Evolutionary conservation across 1,140 invertebrate species (phyloP), one percentile per base, ranked within the genome.

Genomic region (Drosophila carrolli): DNA sequence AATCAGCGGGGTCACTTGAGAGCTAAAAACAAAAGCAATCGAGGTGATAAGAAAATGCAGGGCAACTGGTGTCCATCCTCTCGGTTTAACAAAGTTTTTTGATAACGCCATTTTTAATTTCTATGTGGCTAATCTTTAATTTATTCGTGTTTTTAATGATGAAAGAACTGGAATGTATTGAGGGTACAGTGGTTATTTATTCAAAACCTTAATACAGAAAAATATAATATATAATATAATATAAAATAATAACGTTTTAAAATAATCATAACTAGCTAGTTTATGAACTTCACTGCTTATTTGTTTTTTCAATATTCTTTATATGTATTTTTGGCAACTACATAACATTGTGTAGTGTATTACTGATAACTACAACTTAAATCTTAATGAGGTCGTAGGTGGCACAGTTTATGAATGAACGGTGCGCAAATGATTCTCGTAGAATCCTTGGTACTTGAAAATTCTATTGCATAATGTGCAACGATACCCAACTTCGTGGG

Each of bases 1-100:
- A 86, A 86, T 86, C 78, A 62, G 38, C 63, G 61, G 58, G 48
- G 75, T 59, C 67, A 55, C 65, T 58, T 66, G 50, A 81, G 48
- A 65, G 48, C 55, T 44, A n/a, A 57, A 71, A 71, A 32, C 65
- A 50, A 72, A 7, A 72, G 40, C 37, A 50, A 53, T 47, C 37
- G 53, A 23, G 11, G 51, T 10, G 67, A 72, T 72, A 72, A 72
- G 53, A 19, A 29, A 57, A 71, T 29, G 19, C 53, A 71, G 68
- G 58, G 44, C 66, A 71, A 11, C 37, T 44, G 47, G 8, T n/a
- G 46, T 67, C 41, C 61, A 44, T 68, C 61, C 37, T 37, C 16
- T 9, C 23, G n/a, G 37, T 54, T 44, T 38, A 37, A 37, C 13
- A 37, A 14, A 14, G 14, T 37, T 14, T 37, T 35, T 46, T 65